These are phyloP conservation scores for Aythya baeri DNA, from an alignment of 2,113 vertebrate species.

Conservation along the genomic window DNA sequence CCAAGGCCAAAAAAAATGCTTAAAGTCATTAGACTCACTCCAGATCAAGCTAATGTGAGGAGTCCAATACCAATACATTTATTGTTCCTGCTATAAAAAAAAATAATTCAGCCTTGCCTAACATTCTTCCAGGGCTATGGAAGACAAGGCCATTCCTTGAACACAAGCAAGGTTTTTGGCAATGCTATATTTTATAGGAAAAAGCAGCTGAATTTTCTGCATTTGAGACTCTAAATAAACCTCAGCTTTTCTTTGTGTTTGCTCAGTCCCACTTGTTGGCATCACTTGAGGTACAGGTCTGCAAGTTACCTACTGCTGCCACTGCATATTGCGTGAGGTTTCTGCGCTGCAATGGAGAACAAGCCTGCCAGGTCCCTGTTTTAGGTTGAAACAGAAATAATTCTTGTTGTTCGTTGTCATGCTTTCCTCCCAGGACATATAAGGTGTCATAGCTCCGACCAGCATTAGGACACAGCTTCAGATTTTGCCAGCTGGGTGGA, in stretches of 20 bases:
- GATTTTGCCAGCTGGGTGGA: slow-evolving; percentile 80
- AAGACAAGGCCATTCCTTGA: not conserved
- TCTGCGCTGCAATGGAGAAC: slow-evolving; percentile 83
- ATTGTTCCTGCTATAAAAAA: not conserved
- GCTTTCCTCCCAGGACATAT: slow-evolving; percentile 86
- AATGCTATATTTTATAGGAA: not conserved
- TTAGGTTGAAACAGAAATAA: slow-evolving; percentile 84
- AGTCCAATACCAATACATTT: fast-evolving
- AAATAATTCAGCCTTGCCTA: not conserved
- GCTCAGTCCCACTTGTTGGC: not conserved
- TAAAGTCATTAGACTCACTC: not conserved
- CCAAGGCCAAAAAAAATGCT: not conserved
- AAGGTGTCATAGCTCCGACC: slow-evolving; percentile 81
- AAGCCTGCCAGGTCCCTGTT: slow-evolving; percentile 83
- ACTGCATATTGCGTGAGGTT: slow-evolving; percentile 89
- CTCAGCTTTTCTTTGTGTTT: not conserved
- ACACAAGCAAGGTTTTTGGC: not conserved
- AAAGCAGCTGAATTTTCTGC: not conserved
- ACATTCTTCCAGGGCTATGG: not conserved
- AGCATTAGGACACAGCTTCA: slow-evolving; percentile 38
- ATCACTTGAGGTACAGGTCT: not conserved
- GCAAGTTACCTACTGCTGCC: slow-evolving; percentile 86
- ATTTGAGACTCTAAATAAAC: not conserved
- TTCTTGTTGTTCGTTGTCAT: slow-evolving; percentile 84
- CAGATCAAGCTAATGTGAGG: not conserved